These are phyloP conservation scores for Oreocharis arfaki DNA, from an alignment of 2,113 vertebrate genomes.

Conservation along the genomic window DNA sequence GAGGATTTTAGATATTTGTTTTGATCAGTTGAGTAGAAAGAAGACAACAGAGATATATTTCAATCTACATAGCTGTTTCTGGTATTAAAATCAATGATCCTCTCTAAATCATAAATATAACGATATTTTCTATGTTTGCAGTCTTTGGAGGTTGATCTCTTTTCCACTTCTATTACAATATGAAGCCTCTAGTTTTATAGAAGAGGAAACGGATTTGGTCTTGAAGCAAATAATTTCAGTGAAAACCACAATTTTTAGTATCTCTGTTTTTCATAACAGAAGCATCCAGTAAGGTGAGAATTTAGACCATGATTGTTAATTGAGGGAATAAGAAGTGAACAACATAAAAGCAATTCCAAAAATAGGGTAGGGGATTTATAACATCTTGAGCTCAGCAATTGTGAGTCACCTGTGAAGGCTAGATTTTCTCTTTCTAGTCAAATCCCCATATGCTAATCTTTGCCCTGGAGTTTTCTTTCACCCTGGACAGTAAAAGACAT, in stretches of 20 bases:
- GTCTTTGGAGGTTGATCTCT: neutral
- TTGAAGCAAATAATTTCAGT: neutral
- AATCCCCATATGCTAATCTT: neutral
- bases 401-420: neutral
- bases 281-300: neutral
- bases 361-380: neutral
- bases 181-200: neutral
- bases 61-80: neutral
- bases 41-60: neutral
- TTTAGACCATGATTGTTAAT: neutral
- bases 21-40: neutral
- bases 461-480: neutral
- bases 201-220: neutral
- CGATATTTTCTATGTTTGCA: neutral
- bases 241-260: neutral
- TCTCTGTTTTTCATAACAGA: neutral
- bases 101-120: neutral
- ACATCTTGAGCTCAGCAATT: neutral
- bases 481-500: neutral
- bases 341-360: neutral
- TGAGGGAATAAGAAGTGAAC: neutral
- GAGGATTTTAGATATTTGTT: neutral
- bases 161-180: neutral
- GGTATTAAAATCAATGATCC: neutral
- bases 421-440: neutral